Base-by-base conservation (phyloP, 2,888 invertebrate genomes). In the Barypeithes pellucidus region DNA sequence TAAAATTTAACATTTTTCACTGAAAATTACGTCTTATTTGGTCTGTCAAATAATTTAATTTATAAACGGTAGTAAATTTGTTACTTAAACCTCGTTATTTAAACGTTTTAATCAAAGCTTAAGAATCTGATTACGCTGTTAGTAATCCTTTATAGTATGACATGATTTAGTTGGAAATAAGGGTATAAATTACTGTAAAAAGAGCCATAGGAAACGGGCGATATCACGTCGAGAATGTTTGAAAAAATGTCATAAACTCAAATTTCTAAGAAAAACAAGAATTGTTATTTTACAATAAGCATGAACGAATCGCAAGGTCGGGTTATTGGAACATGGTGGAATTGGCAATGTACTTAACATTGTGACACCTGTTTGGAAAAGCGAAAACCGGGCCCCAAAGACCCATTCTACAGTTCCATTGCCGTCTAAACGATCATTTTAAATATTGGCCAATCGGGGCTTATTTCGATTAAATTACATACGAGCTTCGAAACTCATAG, bases 101-200 rank as follows among this genome's bases (percentile, higher is more conserved):
- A 33, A 57, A 57, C 54, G 4, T 33, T 33, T 57, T 33, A 57
- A 57, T 57, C 36, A 57, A 57, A 57, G 33, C 18, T 57, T 18
- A 33, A 57, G 33, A 33, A 33, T 57, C 16, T 57, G 33, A 57
- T 57, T 33, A 57, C 22, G 8, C 29, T 33, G 14, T 9, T 57
- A 14, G 54, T 33, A 57, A 33, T 57, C 33, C n/a, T 33, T 57
- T 57, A 29, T 9, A 33, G 8, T 33, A 33, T 33, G 18, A 14
- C 33, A 57, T 11, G 29, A 52, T 29, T 24, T n/a, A 43, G 43
- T 43, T 33, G 11, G 16, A 16, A 36, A 24, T 11, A 18, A 1
- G 18, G 47, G 22, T 22, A 20, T 20, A 47, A 47, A 47, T 2
- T 29, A 9, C 18, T 47, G 47, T 5, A 47, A 47, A 16, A 16